These are phyloP conservation scores for Podarcis raffonei DNA, from an alignment of 2,113 vertebrate species.

Conservation along the genomic window DNA sequence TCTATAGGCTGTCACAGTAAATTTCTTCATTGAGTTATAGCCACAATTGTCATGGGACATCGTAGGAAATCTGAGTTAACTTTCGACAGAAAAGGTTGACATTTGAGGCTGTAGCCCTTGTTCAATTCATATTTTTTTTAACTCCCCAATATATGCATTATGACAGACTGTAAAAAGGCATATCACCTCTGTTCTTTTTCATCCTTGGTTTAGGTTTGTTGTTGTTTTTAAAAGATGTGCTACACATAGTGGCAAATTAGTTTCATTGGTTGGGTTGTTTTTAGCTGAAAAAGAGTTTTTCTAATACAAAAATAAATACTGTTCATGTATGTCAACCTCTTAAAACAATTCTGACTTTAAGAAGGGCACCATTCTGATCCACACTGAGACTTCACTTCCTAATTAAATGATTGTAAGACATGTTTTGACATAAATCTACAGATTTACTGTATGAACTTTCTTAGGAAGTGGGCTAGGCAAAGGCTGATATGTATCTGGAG, in stretches of 20 bases:
- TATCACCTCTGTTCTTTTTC: neutral
- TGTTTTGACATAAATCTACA: constrained; percentile 21
- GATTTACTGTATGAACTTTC: neutral
- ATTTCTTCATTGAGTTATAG: constrained; percentile 52
- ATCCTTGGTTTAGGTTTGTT: neutral
- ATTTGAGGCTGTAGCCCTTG: constrained; percentile 7
- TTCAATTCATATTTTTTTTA: neutral
- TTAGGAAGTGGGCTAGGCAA: neutral
- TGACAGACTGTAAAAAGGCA: neutral
- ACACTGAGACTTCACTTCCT: neutral
- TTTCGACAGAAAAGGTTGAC: constrained; percentile 40
- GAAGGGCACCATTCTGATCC: constrained; percentile 6
- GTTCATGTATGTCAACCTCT: neutral
- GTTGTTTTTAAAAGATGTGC: constrained; percentile 5
- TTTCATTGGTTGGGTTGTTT: neutral
- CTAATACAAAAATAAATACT: neutral
- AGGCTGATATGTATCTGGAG: neutral
- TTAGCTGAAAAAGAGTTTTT: neutral
- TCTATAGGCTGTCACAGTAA: constrained; percentile 43
- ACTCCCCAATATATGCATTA: neutral
- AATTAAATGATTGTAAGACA: constrained; percentile 34
- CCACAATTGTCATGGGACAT: neutral
- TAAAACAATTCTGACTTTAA: neutral
- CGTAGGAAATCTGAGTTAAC: constrained; percentile 31
- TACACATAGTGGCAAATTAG: neutral